A percentile compares a stretch with the other conserved stretches of the same genome.
Conservation (phyloP, 2,888 invertebrate species). For the Serrognathus titanus region DNA sequence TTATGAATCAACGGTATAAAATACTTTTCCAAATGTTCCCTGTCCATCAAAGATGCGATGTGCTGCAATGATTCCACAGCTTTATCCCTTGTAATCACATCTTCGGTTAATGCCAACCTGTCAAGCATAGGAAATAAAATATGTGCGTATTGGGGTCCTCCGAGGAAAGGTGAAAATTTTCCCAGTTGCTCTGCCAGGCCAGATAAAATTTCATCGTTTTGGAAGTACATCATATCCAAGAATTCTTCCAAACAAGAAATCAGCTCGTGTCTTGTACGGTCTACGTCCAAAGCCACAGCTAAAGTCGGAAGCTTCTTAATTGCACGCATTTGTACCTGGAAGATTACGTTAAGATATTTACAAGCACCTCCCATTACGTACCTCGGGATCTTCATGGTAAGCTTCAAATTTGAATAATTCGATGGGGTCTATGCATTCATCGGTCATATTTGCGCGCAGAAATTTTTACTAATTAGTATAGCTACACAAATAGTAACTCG, state of each 20-base stretch:
- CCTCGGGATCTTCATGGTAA: conserved; percentile 16
- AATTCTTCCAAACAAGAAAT: conserved; percentile 36
- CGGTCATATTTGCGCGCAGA: conserved; percentile 2
- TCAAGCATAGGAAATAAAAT: conserved; percentile 36
- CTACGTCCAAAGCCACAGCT: conserved; percentile 35
- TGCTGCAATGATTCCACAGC: conserved; percentile 35
- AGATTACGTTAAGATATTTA: background rate
- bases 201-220: conserved; percentile 39
- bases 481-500: no score
- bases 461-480: background rate
- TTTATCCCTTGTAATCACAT: conserved; percentile 37
- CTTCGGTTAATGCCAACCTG: conserved; percentile 39
- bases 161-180: conserved; percentile 38
- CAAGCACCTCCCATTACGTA: background rate
- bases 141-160: conserved; percentile 36
- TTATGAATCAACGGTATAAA: conserved; percentile 34
- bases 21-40: conserved; percentile 31
- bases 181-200: conserved; percentile 39
- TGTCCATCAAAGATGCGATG: conserved; percentile 29
- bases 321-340: conserved; percentile 51
- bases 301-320: conserved; percentile 35
- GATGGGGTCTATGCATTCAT: conserved; percentile 12
- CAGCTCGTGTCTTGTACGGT: conserved; percentile 37
- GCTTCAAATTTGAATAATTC: conserved; percentile 16
- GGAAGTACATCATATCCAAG: conserved; percentile 30